phyloP scores from a whole-genome alignment of 2,797 vertebrate genomes.

The Muscicapa comitata region DNA sequence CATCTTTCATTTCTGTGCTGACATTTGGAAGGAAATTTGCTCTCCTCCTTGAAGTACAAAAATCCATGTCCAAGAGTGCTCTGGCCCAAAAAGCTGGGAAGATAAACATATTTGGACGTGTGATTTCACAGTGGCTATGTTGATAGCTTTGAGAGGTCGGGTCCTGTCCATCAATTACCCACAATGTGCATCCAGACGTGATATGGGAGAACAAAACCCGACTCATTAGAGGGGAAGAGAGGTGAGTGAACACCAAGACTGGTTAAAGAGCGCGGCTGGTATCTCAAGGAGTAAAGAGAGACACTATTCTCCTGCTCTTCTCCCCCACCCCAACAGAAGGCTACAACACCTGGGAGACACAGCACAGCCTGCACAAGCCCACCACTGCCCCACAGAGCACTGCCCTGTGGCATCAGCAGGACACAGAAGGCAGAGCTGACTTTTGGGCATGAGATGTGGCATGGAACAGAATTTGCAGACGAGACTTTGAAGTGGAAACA shows the following conservation, averaged over 20 bases:
- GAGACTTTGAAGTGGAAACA: neutral
- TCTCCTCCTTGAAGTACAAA: constrained; percentile 35
- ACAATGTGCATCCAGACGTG: constrained; percentile 46
- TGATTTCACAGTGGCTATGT: constrained; percentile 50
- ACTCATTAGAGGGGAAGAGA: constrained; percentile 46
- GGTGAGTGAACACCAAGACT: constrained; percentile 17
- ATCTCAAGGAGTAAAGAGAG: neutral
- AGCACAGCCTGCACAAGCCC: neutral
- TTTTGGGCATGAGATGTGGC: neutral
- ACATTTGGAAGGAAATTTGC: constrained; percentile 61
- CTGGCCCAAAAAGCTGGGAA: neutral
- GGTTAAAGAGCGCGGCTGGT: neutral
- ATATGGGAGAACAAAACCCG: constrained; percentile 20
- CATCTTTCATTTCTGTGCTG: constrained; percentile 37
- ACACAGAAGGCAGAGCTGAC: neutral
- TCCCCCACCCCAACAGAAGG: neutral
- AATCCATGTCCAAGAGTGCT: constrained; percentile 2
- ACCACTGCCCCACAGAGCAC: neutral
- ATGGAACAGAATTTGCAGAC: neutral
- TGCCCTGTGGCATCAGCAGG: fast-evolving
- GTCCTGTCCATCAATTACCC: constrained; percentile 64
- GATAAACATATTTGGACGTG: constrained; percentile 67
- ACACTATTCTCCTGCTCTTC: neutral
- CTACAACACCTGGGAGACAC: neutral
- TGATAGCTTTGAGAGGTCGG: constrained; percentile 57